These are phyloP conservation scores for Polymixis lichenea DNA, from an alignment of 2,888 invertebrate genomes.

Conservation along the genomic window DNA sequence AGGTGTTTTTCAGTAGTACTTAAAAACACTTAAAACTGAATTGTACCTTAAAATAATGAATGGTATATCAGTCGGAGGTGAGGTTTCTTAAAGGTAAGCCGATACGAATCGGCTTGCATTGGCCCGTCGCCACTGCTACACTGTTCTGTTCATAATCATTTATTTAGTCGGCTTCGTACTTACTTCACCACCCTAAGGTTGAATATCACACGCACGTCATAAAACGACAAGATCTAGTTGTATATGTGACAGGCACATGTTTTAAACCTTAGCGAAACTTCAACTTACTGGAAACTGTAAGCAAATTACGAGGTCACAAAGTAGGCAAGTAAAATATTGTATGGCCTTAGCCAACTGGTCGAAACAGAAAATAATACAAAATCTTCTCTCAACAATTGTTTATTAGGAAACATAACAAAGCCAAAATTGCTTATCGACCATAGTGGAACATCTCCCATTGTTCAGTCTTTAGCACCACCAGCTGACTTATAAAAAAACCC, in stretches of 20 bases:
- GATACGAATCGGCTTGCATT: too few relatives aligned
- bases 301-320: too few relatives aligned
- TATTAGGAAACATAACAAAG: neutral
- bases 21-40: too few relatives aligned
- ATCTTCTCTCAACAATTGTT: neutral
- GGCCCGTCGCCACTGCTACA: too few relatives aligned
- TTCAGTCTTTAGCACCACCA: neutral
- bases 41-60: too few relatives aligned
- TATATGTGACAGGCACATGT: neutral
- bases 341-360: too few relatives aligned
- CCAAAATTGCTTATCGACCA: neutral
- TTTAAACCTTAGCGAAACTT: too few relatives aligned
- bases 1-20: too few relatives aligned
- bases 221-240: neutral
- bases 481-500: constrained; percentile 1
- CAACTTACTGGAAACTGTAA: too few relatives aligned
- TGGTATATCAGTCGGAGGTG: too few relatives aligned
- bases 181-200: neutral
- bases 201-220: neutral
- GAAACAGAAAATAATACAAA: neutral
- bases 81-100: too few relatives aligned
- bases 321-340: too few relatives aligned
- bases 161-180: neutral
- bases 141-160: neutral
- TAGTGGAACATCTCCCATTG: neutral